Base-by-base conservation (phyloP, 2,888 invertebrate genomes). In the Penaeus monodon region DNA sequence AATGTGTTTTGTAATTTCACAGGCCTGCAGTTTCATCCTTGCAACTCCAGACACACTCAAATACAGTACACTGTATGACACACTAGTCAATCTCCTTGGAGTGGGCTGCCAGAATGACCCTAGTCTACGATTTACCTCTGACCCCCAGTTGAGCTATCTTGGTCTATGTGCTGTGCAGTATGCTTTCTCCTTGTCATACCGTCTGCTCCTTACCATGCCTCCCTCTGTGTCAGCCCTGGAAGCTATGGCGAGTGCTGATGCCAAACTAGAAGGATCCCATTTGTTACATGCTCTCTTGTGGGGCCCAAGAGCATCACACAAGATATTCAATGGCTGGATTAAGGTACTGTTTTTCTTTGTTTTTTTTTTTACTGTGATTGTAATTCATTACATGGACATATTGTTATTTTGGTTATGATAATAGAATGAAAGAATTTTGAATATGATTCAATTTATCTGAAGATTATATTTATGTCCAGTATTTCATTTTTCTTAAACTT, bases 41-140 rank as follows among this genome's bases (percentile, higher is more conserved):
- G 97, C 97, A 81, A 97, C 97, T 2, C 96, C 97, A 0, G 98
- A 98, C 92, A 97, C 97, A 93, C 93, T 98, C 82, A 96, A 97
- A 91, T 98, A 98, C 93, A 96, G 96, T 0, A 92, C 96, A 74
- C 93, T 99, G 14, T 94, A 98, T 90, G 97, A 97, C 91, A 96
- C 98, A 0, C 93, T 98, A 8, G 95, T 98, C 49, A 95, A 96
- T 90, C 95, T 98, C 90, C 93, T 98, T 77, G 95, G 96, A 91
- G 95, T 97, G 0, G 95, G 97, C 3, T 95, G 96, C 91, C 95
- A 96, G 88, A 94, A 93, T 29, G 92, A 92, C 83, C 90, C 89
- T 20, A 81, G 49, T 63, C 70, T 86, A 22, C 88, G 89, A 22
- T 38, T 65, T 6, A 24, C 86, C 24, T 73, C 84, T 38, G 89